These are phyloP conservation scores for Coccyzus lansbergi DNA, from an alignment of 2,797 vertebrate genomes.

Conservation along the genomic window DNA sequence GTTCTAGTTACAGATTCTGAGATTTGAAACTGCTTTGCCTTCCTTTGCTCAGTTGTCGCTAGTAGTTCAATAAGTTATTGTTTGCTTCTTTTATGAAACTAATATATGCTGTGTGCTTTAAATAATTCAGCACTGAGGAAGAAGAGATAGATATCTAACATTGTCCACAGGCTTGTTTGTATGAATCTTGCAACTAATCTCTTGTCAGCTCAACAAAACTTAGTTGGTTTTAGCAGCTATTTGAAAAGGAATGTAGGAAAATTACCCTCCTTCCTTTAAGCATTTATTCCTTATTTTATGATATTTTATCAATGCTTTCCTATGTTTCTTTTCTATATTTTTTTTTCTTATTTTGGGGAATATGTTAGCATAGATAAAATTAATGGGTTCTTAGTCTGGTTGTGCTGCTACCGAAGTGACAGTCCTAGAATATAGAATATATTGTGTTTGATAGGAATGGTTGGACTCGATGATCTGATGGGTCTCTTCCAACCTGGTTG, in stretches of 20 bases:
- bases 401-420: accelerated
- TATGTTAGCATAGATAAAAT: neutral
- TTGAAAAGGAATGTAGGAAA: neutral
- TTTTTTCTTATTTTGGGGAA: neutral
- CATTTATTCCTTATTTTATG: neutral
- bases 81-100: neutral
- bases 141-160: neutral
- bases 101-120: neutral
- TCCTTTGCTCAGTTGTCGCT: neutral
- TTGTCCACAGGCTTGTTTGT: neutral
- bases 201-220: neutral
- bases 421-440: neutral
- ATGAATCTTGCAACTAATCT: neutral
- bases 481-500: no score
- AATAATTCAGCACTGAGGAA: neutral
- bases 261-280: neutral
- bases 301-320: neutral
- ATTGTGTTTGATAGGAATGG: no score
- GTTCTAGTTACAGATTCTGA: neutral
- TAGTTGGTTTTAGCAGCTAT: neutral
- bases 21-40: neutral
- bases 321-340: neutral
- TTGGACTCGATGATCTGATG: no score
- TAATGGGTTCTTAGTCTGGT: neutral
- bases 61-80: neutral